A percentile compares a stretch with the other conserved stretches of the same genome.
Evolutionary conservation across 2,113 vertebrate species (phyloP).

Genomic region (Agapornis roseicollis): DNA sequence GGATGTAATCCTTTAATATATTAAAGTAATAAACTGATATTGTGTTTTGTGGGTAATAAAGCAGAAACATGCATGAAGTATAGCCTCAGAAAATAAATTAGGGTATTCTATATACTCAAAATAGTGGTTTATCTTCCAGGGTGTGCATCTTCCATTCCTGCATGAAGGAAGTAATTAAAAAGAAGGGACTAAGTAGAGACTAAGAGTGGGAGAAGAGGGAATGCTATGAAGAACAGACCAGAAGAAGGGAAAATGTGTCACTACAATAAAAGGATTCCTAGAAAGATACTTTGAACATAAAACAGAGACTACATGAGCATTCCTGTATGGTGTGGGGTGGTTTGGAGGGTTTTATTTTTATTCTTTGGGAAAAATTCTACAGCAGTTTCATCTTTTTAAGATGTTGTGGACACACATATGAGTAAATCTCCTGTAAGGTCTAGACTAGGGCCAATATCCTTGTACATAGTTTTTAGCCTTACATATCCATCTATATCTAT

Average conservation of each 20-base stretch:
- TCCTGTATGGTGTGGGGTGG: not conserved
- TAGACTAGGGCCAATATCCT: not conserved
- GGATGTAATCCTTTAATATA: not conserved
- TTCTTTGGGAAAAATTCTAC: not conserved
- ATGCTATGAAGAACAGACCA: not conserved
- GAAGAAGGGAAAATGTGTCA: not conserved
- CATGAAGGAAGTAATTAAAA: not conserved
- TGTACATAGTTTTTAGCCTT: not conserved
- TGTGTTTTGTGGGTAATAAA: not conserved
- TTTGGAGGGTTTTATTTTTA: not conserved
- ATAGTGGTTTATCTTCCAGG: not conserved
- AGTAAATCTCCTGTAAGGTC: not conserved
- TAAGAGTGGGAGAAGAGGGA: not conserved
- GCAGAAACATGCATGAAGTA: not conserved
- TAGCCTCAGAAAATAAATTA: not conserved
- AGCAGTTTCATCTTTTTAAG: not conserved
- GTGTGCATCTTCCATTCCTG: not conserved
- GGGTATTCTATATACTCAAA: not conserved
- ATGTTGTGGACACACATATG: not conserved
- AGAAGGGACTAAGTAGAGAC: not conserved
- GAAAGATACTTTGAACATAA: not conserved
- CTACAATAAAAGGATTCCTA: not conserved
- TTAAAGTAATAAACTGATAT: not conserved
- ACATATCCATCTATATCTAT: not conserved
- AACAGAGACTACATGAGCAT: not conserved